Evolutionary conservation across 2,113 vertebrate genomes (phyloP).

Genomic region (Saccopteryx leptura): DNA sequence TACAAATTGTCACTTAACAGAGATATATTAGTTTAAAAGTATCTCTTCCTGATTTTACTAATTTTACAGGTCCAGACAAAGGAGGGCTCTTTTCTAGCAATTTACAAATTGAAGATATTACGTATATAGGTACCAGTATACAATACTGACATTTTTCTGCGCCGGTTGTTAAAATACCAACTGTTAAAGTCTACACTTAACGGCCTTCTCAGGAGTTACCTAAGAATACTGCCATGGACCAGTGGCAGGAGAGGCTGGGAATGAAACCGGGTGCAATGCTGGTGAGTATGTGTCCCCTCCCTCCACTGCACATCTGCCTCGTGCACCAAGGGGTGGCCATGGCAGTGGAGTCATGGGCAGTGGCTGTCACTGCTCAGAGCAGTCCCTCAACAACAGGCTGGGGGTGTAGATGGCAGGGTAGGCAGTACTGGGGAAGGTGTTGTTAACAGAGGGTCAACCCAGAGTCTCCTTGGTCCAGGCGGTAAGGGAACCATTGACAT

Average conservation of each 20-base stretch:
- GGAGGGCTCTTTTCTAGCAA: background rate
- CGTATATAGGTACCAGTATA: background rate
- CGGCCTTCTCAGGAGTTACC: background rate
- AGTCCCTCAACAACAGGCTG: fast-evolving
- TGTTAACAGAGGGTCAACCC: background rate
- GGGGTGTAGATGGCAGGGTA: no score
- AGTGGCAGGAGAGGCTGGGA: background rate
- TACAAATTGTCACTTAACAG: background rate
- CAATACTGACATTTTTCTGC: background rate
- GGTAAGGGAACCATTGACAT: background rate
- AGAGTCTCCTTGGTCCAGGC: background rate
- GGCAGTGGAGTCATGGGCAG: background rate
- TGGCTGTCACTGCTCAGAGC: background rate
- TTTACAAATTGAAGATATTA: background rate
- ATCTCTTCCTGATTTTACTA: constrained; percentile 19
- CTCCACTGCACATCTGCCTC: background rate
- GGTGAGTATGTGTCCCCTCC: background rate
- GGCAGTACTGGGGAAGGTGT: fast-evolving
- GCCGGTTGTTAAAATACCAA: background rate
- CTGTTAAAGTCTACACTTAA: background rate
- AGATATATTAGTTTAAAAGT: background rate
- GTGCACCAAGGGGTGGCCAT: fast-evolving
- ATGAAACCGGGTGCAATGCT: fast-evolving
- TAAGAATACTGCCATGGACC: background rate
- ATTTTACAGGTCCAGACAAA: background rate